Base-by-base conservation (phyloP, 2,797 vertebrate species). In the Clarias pachynema region DNA sequence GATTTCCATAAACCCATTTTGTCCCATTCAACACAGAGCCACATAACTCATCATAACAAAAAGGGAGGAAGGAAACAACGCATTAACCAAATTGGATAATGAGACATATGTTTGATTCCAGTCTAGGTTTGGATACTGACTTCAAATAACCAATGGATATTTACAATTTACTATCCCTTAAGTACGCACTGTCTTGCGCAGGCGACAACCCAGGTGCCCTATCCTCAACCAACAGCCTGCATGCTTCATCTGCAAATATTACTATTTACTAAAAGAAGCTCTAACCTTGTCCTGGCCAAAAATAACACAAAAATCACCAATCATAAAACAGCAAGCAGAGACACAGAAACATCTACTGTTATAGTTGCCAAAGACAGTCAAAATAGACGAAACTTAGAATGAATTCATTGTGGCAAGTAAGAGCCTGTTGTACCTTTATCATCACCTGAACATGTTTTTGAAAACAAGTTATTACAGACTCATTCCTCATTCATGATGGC, bases 1-100 rank as follows among this genome's bases (percentile, higher is more conserved):
- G 53, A 94, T 96, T 96, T 96, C 92, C 94, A 95, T 95, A 94
- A 94, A 89, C 92, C 92, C 94, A 93, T 92, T 94, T 93, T 93
- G 83, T 92, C 89, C 82, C 83, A 89, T 92, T 91, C 90, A 91
- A 90, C 91, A 88, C 91, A 87, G 85, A 87, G 86, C 20, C 53
- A 69, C 87, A 87, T 84, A 74, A 86, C 78, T 86, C 89, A 84
- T 84, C 85, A 84, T 69, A 75, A 89, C 86, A 90, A 89, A 89
- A 85, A 84, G 89, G 84, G 49, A 57, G 75, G 87, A 89, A 84
- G 87, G 83, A 91, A 88, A 89, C 68, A 69, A 85, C 53, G 44
- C 83, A 90, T 91, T 90, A 91, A 88, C 89, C 83, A 90, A 92
- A 92, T 81, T 74, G 81, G 70, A 66, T 89, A 86, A 84, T 84